phyloP scores from a whole-genome alignment of 37 sponge, comb jelly and placozoan species.

The Axinella damicornis region DNA sequence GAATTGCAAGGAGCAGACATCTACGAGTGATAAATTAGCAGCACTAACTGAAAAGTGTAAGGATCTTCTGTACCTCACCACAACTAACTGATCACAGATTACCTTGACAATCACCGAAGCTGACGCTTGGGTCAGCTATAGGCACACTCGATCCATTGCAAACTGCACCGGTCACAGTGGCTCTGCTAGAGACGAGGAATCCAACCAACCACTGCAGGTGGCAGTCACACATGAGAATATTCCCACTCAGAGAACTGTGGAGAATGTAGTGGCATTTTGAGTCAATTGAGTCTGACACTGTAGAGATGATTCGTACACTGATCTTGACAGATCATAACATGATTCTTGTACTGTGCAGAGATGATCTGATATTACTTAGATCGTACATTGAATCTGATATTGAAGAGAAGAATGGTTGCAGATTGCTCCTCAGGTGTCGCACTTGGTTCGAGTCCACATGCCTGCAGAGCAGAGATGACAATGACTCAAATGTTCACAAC shows the following conservation, averaged over 20 bases:
- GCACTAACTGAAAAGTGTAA: not conserved
- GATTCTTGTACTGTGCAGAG: too few species aligned
- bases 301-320: too few species aligned
- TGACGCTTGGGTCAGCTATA: not conserved
- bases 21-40: not conserved
- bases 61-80: too few species aligned
- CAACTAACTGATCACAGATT: too few species aligned
- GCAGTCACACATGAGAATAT: slow-evolving; percentile 43
- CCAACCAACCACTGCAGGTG: slow-evolving; percentile 49
- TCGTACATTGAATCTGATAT: slow-evolving; percentile 8
- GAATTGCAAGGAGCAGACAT: slow-evolving; percentile 30
- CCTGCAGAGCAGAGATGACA: not conserved
- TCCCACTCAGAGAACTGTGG: not conserved
- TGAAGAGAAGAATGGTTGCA: slow-evolving; percentile 32
- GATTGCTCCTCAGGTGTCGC: slow-evolving; percentile 16
- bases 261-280: too few species aligned
- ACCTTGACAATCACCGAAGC: not conserved
- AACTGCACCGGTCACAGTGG: not conserved
- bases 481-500: not conserved
- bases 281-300: too few species aligned
- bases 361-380: not conserved
- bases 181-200: not conserved
- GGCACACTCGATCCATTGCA: not conserved
- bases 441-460: slow-evolving; percentile 8
- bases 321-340: not conserved